phyloP scores from a whole-genome alignment of 2,888 invertebrate genomes.

The Spilosoma lubricipeda region DNA sequence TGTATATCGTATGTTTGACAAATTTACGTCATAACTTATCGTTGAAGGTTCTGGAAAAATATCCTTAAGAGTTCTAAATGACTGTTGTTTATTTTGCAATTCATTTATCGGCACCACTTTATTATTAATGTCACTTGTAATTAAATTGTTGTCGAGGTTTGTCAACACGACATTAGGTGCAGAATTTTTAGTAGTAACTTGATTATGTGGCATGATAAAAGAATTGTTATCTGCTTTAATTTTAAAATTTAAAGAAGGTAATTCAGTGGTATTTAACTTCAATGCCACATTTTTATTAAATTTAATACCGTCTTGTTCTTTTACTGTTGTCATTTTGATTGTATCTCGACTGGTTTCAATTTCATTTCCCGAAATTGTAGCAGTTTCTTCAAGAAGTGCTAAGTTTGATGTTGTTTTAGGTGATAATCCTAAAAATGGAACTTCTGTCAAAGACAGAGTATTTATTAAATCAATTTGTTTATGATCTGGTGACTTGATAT shows the following conservation, averaged over 20 bases:
- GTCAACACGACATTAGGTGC: neutral
- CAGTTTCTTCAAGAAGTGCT: neutral
- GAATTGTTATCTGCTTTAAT: neutral
- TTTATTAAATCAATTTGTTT: neutral
- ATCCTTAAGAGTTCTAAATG: too few relatives aligned
- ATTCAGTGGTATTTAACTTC: neutral
- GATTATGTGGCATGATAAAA: neutral
- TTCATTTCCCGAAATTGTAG: neutral
- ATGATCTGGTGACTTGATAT: conserved; percentile 5
- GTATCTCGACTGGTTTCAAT: neutral
- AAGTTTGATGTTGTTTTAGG: neutral
- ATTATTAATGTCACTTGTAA: neutral
- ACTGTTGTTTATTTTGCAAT: neutral
- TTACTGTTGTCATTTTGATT: neutral
- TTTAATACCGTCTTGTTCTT: neutral
- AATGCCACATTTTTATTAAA: neutral
- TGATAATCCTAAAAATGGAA: neutral
- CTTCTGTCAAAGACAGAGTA: neutral
- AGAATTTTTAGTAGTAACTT: neutral
- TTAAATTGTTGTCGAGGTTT: neutral
- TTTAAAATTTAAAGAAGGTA: neutral
- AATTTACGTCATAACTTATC: neutral
- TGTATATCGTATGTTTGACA: neutral
- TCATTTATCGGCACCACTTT: neutral
- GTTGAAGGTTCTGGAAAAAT: too few relatives aligned